Base-by-base conservation (phyloP, 2,888 invertebrate genomes). In the Tetrapedia diversipes region DNA sequence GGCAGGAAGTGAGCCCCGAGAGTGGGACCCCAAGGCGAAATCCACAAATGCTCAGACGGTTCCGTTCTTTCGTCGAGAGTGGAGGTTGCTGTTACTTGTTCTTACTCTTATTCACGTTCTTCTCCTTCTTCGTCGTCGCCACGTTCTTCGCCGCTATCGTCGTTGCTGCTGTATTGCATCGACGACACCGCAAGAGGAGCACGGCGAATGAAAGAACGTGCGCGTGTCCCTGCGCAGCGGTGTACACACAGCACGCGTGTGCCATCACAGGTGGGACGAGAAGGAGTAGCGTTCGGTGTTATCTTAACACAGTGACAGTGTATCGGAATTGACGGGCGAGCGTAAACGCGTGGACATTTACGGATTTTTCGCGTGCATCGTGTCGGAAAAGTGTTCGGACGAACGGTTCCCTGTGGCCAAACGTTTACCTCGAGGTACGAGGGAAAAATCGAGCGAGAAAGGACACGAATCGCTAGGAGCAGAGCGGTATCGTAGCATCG, bases 1-100 rank as follows among this genome's bases (percentile, higher is more conserved):
- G 89, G 88, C 86, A 87, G 86, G 83, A 87, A 89, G 84, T 85
- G 84, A 86, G 83, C 87, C 84, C 80, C 82, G 78, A 77, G 84
- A 79, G 75, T 71, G 76, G 79, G 77, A 72, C 84, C 86, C 82
- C 79, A 85, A 88, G 86, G 84, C 81, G 60, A 81, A 85, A 81
- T 81, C 84, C 70, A 86, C 86, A 83, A 85, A 84, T 85, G 86
- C 77, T 90, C 90, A 90, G 89, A 90, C 87, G 85, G 88, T 89
- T 87, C 80, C 86, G 89, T 86, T 86, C 89, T 86, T 86, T 78
- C 87, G 87, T 85, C 66, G 86, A 85, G 90, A 89, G 86, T 86
- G 87, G 93, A 93, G 92, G 93, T 89, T 83, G 85, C 92, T 78
- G 81, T 75, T 76, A 80, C 71, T 81, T 90, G 91, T 68, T 73